Base-by-base conservation (phyloP, 1,140 invertebrate species). In the Zaprionus inermis region DNA sequence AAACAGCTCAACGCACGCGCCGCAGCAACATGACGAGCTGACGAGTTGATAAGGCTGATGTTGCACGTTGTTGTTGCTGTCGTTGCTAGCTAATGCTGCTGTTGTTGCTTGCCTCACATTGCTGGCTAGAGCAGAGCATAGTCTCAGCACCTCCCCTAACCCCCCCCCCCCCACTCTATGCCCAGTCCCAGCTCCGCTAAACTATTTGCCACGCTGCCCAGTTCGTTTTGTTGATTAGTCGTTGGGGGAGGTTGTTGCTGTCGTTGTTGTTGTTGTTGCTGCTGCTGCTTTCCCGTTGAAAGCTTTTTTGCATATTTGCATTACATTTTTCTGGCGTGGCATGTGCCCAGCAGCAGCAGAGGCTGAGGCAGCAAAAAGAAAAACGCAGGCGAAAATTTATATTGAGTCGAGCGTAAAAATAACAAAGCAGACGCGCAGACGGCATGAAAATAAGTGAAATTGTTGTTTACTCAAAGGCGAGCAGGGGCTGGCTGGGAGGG, bases 371-470 rank as follows among this genome's bases (percentile, higher is more conserved):
- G 32, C 3, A n/a, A 65, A 68, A 63, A 78, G 68, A 69, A 54
- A 30, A 24, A 18, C 49, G 11, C 44, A 52, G 54, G 66, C 74
- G 76, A 88, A 83, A 89, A 89, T 88, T 80, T 86, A 79, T 88
- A 88, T 88, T 79, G 83, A 88, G 83, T 89, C 83, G 84, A 88
- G 83, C 83, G 83, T 88, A 88, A 88, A 88, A 88, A 88, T 88
- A 88, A 88, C 83, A 88, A 88, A 89, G 83, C 79, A 82, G 79
- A 86, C 79, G 73, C 58, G 77, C 83, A 88, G 83, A 88, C 83
- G 80, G 83, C 83, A 88, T 88, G 83, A 89, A 88, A 88, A 88
- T 89, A 88, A 88, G 83, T 88, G 83, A 88, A 88, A 88, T 88
- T 88, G 83, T 88, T 88, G 84, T 86, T 88, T 86, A 88, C 82